Evolutionary conservation across 2,888 invertebrate species (phyloP).

Genomic region (Dicyrtomina minuta): DNA sequence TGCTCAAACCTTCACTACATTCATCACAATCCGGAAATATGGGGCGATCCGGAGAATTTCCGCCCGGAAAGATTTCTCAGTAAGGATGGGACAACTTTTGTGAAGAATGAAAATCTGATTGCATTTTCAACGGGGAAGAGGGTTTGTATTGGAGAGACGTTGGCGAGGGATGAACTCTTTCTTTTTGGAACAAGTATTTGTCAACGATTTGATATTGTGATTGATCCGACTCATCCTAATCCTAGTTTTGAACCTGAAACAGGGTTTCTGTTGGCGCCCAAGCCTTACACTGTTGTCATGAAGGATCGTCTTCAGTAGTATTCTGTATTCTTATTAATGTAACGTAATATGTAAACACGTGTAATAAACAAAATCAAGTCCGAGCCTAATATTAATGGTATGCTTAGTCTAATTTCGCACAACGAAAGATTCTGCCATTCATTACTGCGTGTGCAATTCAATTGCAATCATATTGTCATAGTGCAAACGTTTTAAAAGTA

Average conservation of each 20-base stretch:
- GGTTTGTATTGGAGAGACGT: slow-evolving; percentile 20
- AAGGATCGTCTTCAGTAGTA: too few relatives aligned
- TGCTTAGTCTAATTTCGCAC: too few relatives aligned
- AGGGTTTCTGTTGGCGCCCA: slow-evolving; percentile 13
- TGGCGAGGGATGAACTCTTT: slow-evolving; percentile 25
- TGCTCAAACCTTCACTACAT: not conserved
- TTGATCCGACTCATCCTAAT: slow-evolving; percentile 5
- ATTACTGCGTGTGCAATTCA: too few relatives aligned
- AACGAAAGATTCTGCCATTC: too few relatives aligned
- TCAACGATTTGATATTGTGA: slow-evolving; percentile 10
- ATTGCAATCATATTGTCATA: too few relatives aligned
- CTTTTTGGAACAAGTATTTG: slow-evolving; percentile 26
- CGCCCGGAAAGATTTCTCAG: too few relatives aligned
- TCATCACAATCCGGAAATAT: not conserved
- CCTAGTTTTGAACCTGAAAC: not conserved
- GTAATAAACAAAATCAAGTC: too few relatives aligned
- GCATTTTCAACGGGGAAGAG: slow-evolving; percentile 23
- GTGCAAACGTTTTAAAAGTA: too few relatives aligned
- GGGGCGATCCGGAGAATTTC: slow-evolving; percentile 11
- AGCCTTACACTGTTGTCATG: not conserved
- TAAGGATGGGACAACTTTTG: slow-evolving; percentile 22
- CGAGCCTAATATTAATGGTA: too few relatives aligned
- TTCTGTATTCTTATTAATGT: too few relatives aligned
- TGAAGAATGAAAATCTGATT: slow-evolving; percentile 16
- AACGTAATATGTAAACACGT: too few relatives aligned